phyloP scores from a whole-genome alignment of 1,140 invertebrate genomes.

The Pogonomyrmex barbatus region DNA sequence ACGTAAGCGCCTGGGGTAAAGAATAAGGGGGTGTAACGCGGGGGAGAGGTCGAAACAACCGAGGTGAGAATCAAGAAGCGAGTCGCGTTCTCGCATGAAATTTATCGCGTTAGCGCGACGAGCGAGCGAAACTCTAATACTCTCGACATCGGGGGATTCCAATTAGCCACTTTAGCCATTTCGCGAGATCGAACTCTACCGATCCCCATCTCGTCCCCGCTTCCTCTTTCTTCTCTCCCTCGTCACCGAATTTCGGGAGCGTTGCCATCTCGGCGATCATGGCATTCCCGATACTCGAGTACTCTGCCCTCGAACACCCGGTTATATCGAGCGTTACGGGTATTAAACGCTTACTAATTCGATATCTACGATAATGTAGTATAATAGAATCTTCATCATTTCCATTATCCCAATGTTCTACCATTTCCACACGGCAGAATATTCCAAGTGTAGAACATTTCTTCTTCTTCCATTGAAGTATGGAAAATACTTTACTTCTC shows the following conservation, averaged over 20 bases:
- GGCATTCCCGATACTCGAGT: neutral
- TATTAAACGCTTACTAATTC: conserved; percentile 27
- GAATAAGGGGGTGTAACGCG: neutral
- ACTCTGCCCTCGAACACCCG: neutral
- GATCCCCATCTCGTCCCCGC: neutral
- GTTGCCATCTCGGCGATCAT: neutral
- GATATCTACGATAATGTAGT: conserved; percentile 21
- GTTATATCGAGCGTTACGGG: neutral
- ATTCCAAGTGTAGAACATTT: neutral
- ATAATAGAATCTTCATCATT: conserved; percentile 14
- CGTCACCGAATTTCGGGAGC: neutral
- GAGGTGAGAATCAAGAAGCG: conserved; percentile 25
- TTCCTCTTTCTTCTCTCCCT: neutral
- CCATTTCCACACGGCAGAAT: neutral
- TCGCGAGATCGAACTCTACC: conserved; percentile 43
- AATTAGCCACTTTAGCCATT: conserved; percentile 70
- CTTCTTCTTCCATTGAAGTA: neutral
- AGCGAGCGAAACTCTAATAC: conserved; percentile 51
- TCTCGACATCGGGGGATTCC: conserved; percentile 55
- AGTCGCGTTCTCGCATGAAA: conserved; percentile 42
- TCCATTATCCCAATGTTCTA: neutral
- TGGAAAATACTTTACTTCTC: neutral
- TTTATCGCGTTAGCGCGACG: conserved; percentile 44
- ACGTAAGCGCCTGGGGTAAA: conserved; percentile 4
- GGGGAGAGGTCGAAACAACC: neutral